Base-by-base conservation (phyloP, 2,888 invertebrate genomes). In the Lasioglossum figueresi region DNA sequence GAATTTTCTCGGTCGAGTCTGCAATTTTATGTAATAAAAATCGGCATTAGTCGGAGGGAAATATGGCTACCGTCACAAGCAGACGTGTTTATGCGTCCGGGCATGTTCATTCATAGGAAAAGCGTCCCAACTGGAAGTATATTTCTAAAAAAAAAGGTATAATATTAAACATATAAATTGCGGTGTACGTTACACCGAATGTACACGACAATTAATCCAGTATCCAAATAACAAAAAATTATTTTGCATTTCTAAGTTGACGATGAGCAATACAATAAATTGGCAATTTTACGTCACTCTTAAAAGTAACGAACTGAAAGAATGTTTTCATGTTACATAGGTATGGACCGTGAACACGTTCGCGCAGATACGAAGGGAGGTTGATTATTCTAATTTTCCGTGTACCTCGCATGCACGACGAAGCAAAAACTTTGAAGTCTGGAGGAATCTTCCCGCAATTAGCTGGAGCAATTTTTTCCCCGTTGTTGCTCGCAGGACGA, bases 21-120 rank as follows among this genome's bases (percentile, higher is more conserved):
- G 71, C 81, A 71, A 83, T 81, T 83, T 83, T 52, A 37, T 68
- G 66, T 37, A 66, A 19, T 63, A 76, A 76, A 81, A 71, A 81
- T 83, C 71, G 45, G 43, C 19, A 70, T 37, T 71, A 63, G 71
- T 71, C 71, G 40, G 6, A 8, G n/a, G n/a, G 52, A 52, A 52
- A 52, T 52, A 52, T 52, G 19, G 19, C 48, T 52, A 56, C 1
- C n/a, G n/a, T 56, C n/a, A n/a, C n/a, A n/a, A 12, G 4, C 12
- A 12, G n/a, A n/a, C n/a, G 23, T 56, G 56, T 56, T 56, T n/a
- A 12, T n/a, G 12, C n/a, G 56, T 3, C 3, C 23, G 23, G 48
- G 23, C 48, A 43, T 14, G 43, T 4, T 43, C 40, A 43, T 43
- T 43, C 12, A 14, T 43, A 14, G 14, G 43, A 43, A 43, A 43